Conservation (phyloP, 35 echinoderm and acorn worm genomes). For the Apostichopus californicus region DNA sequence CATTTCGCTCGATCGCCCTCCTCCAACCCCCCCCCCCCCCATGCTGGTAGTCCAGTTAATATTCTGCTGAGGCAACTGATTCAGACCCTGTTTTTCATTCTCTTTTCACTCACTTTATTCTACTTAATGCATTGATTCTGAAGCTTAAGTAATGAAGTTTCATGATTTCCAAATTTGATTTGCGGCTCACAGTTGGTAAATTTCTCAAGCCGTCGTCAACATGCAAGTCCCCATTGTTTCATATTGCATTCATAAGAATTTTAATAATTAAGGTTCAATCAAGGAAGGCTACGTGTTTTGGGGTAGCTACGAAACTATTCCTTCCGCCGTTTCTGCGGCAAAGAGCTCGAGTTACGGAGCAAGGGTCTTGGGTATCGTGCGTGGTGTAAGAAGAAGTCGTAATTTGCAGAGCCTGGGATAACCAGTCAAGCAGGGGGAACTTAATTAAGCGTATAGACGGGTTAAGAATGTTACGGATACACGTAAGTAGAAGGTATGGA, state of each 20-base stretch:
- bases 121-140: background rate
- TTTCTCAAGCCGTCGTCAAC: background rate
- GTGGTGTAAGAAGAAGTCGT: background rate
- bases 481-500: background rate
- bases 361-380: background rate
- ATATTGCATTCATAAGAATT: conserved; percentile 14
- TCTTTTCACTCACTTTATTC: too few relatives aligned
- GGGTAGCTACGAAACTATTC: background rate
- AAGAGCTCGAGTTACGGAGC: background rate
- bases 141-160: conserved; percentile 4
- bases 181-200: conserved; percentile 30
- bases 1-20: too few relatives aligned
- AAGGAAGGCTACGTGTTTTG: background rate
- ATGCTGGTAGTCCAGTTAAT: too few relatives aligned
- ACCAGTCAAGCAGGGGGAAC: background rate
- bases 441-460: background rate
- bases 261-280: conserved; percentile 54
- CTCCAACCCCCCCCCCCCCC: too few relatives aligned
- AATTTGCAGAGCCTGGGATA: background rate
- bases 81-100: too few relatives aligned
- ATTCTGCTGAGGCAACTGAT: too few relatives aligned
- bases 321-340: background rate
- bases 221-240: conserved; percentile 2
- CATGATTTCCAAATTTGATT: conserved; percentile 38
- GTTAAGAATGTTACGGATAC: background rate